Evolutionary conservation across 2,113 vertebrate genomes (phyloP).

Genomic region (Ammodytes dubius): DNA sequence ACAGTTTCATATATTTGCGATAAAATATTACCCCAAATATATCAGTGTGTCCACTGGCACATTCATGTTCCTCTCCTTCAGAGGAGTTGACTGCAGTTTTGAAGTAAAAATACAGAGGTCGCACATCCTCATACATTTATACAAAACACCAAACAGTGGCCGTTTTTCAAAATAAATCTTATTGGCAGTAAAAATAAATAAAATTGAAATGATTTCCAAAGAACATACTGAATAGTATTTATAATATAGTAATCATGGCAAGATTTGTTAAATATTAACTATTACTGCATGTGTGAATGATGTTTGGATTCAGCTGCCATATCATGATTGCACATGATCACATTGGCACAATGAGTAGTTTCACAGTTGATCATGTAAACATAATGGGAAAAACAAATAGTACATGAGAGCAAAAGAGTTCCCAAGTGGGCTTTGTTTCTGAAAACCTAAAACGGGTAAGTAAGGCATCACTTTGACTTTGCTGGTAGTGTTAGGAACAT

Average conservation of each 20-base stretch:
- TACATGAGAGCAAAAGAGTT: constrained; percentile 36
- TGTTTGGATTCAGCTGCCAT: constrained; percentile 53
- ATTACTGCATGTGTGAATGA: constrained; percentile 44
- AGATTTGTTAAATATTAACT: constrained; percentile 45
- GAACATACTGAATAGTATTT: background rate
- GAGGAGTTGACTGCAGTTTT: background rate
- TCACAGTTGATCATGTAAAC: constrained; percentile 58
- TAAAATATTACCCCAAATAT: background rate
- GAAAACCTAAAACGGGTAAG: constrained; percentile 46
- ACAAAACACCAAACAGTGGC: constrained; percentile 30
- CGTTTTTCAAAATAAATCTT: constrained; percentile 17
- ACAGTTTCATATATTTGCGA: background rate
- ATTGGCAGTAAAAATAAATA: constrained; percentile 30
- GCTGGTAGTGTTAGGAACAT: constrained; percentile 23
- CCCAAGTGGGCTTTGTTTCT: constrained; percentile 7
- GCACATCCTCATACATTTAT: background rate
- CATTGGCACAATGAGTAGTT: constrained; percentile 54
- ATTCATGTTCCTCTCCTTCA: background rate
- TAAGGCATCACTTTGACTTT: constrained; percentile 68
- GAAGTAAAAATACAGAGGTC: background rate
- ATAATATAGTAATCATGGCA: constrained; percentile 7
- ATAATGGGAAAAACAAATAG: constrained; percentile 32
- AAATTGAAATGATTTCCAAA: background rate
- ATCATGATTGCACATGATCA: constrained; percentile 30
- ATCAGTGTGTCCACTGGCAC: background rate